phyloP scores from a whole-genome alignment of 2,113 vertebrate genomes.

The Saimiri boliviensis region DNA sequence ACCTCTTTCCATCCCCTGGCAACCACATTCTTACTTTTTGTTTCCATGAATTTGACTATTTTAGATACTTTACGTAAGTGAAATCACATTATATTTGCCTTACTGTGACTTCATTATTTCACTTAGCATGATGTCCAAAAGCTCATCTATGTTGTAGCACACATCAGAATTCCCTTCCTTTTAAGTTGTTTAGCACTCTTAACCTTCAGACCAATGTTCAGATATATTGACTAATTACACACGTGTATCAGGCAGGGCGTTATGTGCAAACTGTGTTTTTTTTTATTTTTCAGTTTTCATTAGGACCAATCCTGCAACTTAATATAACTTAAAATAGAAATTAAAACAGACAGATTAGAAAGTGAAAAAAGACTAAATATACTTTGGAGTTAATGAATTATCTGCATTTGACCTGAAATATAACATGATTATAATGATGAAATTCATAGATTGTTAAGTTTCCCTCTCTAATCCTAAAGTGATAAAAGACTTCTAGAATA shows the following conservation, averaged over 20 bases:
- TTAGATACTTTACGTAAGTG: background rate
- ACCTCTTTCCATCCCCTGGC: background rate
- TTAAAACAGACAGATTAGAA: background rate
- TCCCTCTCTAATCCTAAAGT: background rate
- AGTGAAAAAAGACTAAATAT: background rate
- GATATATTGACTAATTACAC: background rate
- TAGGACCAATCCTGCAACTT: background rate
- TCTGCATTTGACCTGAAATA: background rate
- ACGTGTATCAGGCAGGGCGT: background rate
- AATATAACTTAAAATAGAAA: background rate
- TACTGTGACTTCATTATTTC: background rate
- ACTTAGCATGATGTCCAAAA: background rate
- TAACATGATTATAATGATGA: background rate
- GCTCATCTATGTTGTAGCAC: background rate
- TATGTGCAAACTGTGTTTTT: background rate
- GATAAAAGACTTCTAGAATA: background rate
- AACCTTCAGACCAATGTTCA: background rate
- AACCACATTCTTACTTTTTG: background rate
- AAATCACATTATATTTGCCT: background rate
- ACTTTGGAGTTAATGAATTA: background rate
- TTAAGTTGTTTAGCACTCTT: background rate
- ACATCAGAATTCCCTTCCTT: conserved; percentile 9
- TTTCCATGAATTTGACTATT: background rate
- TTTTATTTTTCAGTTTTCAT: background rate
- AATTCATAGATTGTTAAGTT: background rate